These are phyloP conservation scores for Petrocephalus microphthalmus DNA, from an alignment of 2,113 vertebrate species.

Conservation along the genomic window DNA sequence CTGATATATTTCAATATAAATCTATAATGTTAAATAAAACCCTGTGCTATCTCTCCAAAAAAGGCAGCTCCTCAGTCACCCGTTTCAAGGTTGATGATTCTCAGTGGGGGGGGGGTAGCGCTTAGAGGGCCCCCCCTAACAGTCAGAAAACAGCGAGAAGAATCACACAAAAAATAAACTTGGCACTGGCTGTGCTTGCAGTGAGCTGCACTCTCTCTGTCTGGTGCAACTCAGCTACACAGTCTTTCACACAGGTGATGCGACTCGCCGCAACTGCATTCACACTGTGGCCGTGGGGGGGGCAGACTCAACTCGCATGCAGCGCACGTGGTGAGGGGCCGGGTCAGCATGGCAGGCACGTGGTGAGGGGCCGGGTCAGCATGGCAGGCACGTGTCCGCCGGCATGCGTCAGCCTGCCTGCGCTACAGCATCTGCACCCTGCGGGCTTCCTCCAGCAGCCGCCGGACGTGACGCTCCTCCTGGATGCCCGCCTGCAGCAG, in stretches of 20 bases:
- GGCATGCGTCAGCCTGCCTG: not conserved
- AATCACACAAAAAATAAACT: not conserved
- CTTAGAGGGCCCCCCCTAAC: slow-evolving; percentile 51
- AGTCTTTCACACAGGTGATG: not conserved
- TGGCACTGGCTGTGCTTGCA: slow-evolving; percentile 5
- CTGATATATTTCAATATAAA: slow-evolving; percentile 36
- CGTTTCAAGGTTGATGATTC: slow-evolving; percentile 41
- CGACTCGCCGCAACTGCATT: too few species aligned
- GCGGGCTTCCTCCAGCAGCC: slow-evolving; percentile 77
- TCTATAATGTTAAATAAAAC: slow-evolving; percentile 33
- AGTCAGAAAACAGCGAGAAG: slow-evolving; percentile 30
- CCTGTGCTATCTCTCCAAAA: slow-evolving; percentile 55
- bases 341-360: not conserved
- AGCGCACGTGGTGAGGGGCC: not conserved
- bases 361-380: not conserved
- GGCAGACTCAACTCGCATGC: not conserved
- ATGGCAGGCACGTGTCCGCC: not conserved
- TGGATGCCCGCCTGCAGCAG: slow-evolving; percentile 78
- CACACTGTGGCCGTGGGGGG: not conserved
- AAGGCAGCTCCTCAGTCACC: slow-evolving; percentile 49
- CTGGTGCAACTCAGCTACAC: not conserved
- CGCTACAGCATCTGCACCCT: slow-evolving; percentile 58
- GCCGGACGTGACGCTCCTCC: slow-evolving; percentile 77
- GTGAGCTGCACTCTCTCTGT: not conserved
- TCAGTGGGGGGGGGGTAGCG: not conserved